Base-by-base conservation (phyloP, 1,140 invertebrate species). In the Radopholus similis region DNA sequence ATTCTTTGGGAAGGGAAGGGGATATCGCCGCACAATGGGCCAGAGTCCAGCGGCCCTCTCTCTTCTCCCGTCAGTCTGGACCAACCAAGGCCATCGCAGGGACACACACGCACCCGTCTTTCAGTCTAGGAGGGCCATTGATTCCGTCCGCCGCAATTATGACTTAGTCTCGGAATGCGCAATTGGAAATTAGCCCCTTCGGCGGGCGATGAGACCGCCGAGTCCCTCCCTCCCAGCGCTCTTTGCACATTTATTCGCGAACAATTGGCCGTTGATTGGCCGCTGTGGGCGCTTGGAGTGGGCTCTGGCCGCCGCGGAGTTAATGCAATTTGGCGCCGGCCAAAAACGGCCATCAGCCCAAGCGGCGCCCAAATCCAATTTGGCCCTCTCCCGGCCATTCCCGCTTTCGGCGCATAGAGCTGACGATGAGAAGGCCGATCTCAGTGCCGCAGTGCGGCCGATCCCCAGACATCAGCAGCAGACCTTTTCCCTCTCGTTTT, bases 191-290 rank as follows among this genome's bases (percentile, higher is more conserved):
- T 47, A 18, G 42, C 42, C 42, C 13, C 42, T 8, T 0, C 42
- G 9, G 21, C n/a, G n/a, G n/a, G n/a, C n/a, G n/a, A n/a, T n/a
- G n/a, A n/a, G n/a, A n/a, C n/a, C n/a, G n/a, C n/a, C n/a, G n/a
- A n/a, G n/a, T 51, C 47, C 47, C 38, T n/a, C 38, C 11, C 38
- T 40, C n/a, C 38, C 38, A n/a, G 11, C n/a, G 47, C 47, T 23
- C 6, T 26, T 28, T 51, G 47, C 21, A 9, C 47, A 51, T 51
- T 28, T 51, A 51, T 26, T 51, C 47, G 30, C n/a, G 47, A 51
- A 51, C 47, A 51, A 51, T 51, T 51, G 47, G 47, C 47, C 47
- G 47, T 51, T 51, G 47, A 51, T 51, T 51, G 1, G 47, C n/a
- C 6, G 47, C 5, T 2, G 47, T 9, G 21, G 47, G 23, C 47